These are phyloP conservation scores for Pseudotriccus pelzelni DNA, from an alignment of 2,797 vertebrate genomes.

Conservation along the genomic window DNA sequence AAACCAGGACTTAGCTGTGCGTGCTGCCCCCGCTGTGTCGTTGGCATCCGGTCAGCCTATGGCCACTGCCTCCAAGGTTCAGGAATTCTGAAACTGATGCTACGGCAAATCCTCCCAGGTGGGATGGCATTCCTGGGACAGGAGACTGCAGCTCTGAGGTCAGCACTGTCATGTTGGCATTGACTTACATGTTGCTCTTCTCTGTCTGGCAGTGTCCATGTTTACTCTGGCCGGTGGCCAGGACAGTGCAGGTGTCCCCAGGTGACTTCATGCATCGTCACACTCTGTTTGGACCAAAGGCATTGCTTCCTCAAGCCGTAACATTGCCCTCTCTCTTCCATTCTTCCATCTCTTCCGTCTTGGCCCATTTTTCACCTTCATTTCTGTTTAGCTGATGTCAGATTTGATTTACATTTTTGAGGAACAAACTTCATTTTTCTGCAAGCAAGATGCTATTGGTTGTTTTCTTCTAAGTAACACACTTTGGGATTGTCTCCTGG, in stretches of 20 bases:
- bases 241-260: background rate
- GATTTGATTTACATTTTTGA: background rate
- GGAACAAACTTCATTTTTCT: background rate
- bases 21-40: accelerated
- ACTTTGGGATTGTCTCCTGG: background rate
- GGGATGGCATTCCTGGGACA: background rate
- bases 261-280: background rate
- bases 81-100: accelerated
- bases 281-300: background rate
- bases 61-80: background rate
- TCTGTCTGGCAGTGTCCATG: background rate
- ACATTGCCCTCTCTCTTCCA: background rate
- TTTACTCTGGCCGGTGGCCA: accelerated
- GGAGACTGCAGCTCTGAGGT: background rate
- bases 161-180: background rate
- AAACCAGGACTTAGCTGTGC: background rate
- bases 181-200: background rate
- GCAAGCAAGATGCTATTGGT: background rate
- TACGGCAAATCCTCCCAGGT: background rate
- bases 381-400: background rate
- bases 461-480: background rate
- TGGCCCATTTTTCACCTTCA: background rate
- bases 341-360: background rate
- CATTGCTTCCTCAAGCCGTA: background rate
- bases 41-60: background rate